Evolutionary conservation across 2,797 vertebrate genomes (phyloP), one percentile per base, ranked within the genome.

Genomic region (Microtus californicus): DNA sequence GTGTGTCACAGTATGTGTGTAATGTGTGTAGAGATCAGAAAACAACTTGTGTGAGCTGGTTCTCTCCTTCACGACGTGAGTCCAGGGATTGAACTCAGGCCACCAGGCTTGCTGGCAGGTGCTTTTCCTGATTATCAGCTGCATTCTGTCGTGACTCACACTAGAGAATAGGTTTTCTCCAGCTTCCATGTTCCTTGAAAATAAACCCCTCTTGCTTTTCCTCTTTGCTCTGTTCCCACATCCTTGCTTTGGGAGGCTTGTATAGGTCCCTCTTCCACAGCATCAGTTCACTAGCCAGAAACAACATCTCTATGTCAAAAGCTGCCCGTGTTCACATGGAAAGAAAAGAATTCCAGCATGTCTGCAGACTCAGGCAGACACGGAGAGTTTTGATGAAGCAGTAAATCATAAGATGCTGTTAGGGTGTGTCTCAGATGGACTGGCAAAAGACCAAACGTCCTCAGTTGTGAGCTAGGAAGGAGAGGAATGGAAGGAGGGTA

Each of bases 301-400:
- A 86, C 92, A 93, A 63, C 14, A 23, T 87, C 89, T 96, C 61
- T 73, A 73, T 59, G 25, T 78, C 6, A 0, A 19, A 69, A 91
- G 73, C 76, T 77, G 43, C 54, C 21, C 40, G 2, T 0, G 15
- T 80, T 12, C 19, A 59, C 81, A 63, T 9, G 79, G 87, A 92
- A 81, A 89, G 82, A 88, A 87, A 77, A 95, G 61, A 29, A 40
- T 80, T 80, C 51, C 67, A 40, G 1, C 11, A 34, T 10, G 11
- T 82, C 56, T 71, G 43, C 91, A 96, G 69, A 96, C 91, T 79
- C 94, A 69, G 96, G 87, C 93, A 95, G 81, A 90, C 54, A 4
- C 2, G 37, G 79, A 29, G 21, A 81, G 65, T 78, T 87, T 48
- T 90, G 92, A 95, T 95, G 93, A 96, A 87, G 76, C 71, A 92